Conservation (phyloP, 2,113 vertebrate species). For the Notarius lentiginosus region DNA sequence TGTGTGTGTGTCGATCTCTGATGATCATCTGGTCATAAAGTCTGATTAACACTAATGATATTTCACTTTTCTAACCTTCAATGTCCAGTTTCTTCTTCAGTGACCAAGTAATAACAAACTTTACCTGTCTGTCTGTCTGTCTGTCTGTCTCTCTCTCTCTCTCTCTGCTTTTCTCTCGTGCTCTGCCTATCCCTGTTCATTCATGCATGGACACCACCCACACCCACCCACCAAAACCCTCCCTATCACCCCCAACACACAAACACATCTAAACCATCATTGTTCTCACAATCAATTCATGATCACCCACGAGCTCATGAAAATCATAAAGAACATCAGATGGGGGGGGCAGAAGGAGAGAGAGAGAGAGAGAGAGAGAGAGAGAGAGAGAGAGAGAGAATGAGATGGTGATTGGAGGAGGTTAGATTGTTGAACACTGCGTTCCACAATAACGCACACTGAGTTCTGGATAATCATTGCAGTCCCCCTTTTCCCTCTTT, state of each 20-base stretch:
- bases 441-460: background rate
- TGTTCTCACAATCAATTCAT: background rate
- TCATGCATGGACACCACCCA: background rate
- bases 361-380: slow-evolving; percentile 4
- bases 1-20: background rate
- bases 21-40: slow-evolving; percentile 1
- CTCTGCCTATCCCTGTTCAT: background rate
- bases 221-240: background rate
- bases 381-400: background rate
- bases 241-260: background rate
- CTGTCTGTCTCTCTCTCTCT: background rate
- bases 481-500: background rate
- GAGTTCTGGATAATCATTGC: background rate
- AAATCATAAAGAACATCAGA: background rate
- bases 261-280: background rate
- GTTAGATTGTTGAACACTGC: background rate
- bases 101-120: background rate
- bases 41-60: slow-evolving; percentile 3
- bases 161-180: background rate
- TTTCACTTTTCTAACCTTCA: background rate
- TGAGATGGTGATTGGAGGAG: background rate
- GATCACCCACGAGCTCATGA: background rate
- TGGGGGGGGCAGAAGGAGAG: background rate
- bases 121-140: background rate
- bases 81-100: background rate